Base-by-base conservation (phyloP, 2,888 invertebrate genomes). In the Marronus borbonicus region DNA sequence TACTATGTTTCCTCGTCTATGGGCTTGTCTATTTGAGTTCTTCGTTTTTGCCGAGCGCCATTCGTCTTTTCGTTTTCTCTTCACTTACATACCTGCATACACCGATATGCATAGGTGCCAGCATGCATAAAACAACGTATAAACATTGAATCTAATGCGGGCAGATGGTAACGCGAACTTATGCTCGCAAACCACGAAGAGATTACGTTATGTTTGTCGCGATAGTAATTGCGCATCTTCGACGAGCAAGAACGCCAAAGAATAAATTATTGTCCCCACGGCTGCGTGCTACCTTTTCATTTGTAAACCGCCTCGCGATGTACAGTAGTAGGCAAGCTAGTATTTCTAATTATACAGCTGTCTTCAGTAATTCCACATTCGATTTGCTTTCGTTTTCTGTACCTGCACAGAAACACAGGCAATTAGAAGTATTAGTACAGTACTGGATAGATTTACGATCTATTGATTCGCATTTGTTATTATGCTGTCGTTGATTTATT, bases 1-100 rank as follows among this genome's bases (percentile, higher is more conserved):
- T 83, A 83, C 82, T 83, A 82, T 83, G 83, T 80, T 81, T 81
- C 78, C 75, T 65, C 77, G 83, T 83, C 82, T 82, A 81, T 82
- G 82, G 81, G 82, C 81, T 78, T 78, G 83, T 83, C 83, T 83
- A 81, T 76, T 50, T 31, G 36, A 44, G n/a, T 76, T 66, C 69
- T 64, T 72, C 31, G 31, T 72, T 77, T 62, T 77, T 72, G 64
- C 69, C 55, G 58, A 31, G 65, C 69, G 60, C n/a, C 31, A 31
- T 62, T 10, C 66, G 39, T 64, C 77, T 70, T 31, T 60, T 62
- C 36, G 49, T 50, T 58, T 77, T 76, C 66, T 17, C 68, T 49
- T 49, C 10, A 20, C 52, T 55, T 55, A 24, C 50, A 12, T 49
- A 49, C 68, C 20, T 49, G 50, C 68, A 49, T 49, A 49, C 24